Evolutionary conservation across 2,888 invertebrate genomes (phyloP), one percentile per base, ranked within the genome.

Genomic region (Willowsia nigromaculata): DNA sequence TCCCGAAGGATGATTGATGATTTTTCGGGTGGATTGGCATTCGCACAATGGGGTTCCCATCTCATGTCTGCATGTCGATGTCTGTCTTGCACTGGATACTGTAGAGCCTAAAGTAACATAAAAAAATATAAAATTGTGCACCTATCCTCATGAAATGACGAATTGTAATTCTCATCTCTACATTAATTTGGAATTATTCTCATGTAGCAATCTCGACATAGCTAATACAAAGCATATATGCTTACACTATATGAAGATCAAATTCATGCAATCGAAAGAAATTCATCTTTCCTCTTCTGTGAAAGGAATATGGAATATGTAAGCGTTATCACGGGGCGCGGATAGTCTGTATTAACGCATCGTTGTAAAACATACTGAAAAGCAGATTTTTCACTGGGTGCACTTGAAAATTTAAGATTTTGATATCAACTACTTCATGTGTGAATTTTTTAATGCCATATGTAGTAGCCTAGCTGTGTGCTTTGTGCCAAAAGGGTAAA

Each of bases 1-100:
- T 88, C 50, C 88, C 84, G 89, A 89, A 89, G 89, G 76, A 89
- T 89, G 89, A 89, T 89, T 89, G 89, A 89, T 89, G 89, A 89
- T 89, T 89, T 89, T 89, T 89, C 89, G 89, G 89, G 89, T 89
- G 89, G 89, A 89, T 89, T 89, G 89, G 89, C 89, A 89, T 89
- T 85, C 37, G 85, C 89, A 85, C 89, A 89, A 89, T 89, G 89
- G 89, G 89, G 89, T 89, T 89, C 81, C 89, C 81, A 88, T 76
- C 88, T 37, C 68, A n/a, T 62, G 76, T 85, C 85, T 85, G 76
- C 56, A 18, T 81, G 37, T 59, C 25, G 22, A 56, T 53, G 53
- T 40, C 53, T 81, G 30, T 71, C 71, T 71, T 33, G 59, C 53
- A 37, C 71, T 82, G 59, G 56, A 71, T 87, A 59, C 59, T 71